These are phyloP conservation scores for Leuciscus idus DNA, from an alignment of 2,113 vertebrate genomes.

Conservation along the genomic window DNA sequence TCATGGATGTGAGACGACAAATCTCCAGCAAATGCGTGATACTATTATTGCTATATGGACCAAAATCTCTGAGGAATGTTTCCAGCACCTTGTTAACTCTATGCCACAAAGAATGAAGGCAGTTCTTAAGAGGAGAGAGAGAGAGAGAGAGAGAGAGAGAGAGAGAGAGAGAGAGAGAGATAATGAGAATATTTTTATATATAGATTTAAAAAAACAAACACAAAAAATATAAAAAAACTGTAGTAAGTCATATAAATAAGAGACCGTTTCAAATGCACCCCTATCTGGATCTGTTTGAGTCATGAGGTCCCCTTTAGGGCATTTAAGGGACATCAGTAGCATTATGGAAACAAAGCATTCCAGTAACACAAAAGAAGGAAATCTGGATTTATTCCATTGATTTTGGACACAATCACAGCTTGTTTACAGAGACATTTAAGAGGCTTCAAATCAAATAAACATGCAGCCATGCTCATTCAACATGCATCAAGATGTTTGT, in stretches of 20 bases:
- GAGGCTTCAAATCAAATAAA: slow-evolving; percentile 43
- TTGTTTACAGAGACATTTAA: slow-evolving; percentile 4
- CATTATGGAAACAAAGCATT: slow-evolving; percentile 56
- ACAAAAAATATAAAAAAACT: not conserved
- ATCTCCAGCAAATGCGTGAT: too few species aligned
- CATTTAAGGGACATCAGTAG: slow-evolving; percentile 31
- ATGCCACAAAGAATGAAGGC: too few species aligned
- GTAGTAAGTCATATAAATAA: not conserved
- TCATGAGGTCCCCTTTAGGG: slow-evolving; percentile 14
- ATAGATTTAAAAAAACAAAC: too few species aligned
- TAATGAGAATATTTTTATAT: too few species aligned
- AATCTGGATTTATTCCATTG: slow-evolving; percentile 58
- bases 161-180: too few species aligned
- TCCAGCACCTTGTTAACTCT: too few species aligned
- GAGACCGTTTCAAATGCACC: not conserved
- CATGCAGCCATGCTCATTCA: not conserved
- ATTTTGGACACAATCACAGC: slow-evolving; percentile 11
- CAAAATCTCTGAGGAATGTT: too few species aligned
- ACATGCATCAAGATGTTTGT: slow-evolving; percentile 1
- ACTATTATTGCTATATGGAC: too few species aligned
- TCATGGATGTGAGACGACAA: too few species aligned
- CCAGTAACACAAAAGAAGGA: slow-evolving; percentile 71
- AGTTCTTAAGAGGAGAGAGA: too few species aligned
- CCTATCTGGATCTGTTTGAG: not conserved
- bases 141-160: too few species aligned